Conservation (phyloP, 2,113 vertebrate genomes). For the Camelus dromedarius region DNA sequence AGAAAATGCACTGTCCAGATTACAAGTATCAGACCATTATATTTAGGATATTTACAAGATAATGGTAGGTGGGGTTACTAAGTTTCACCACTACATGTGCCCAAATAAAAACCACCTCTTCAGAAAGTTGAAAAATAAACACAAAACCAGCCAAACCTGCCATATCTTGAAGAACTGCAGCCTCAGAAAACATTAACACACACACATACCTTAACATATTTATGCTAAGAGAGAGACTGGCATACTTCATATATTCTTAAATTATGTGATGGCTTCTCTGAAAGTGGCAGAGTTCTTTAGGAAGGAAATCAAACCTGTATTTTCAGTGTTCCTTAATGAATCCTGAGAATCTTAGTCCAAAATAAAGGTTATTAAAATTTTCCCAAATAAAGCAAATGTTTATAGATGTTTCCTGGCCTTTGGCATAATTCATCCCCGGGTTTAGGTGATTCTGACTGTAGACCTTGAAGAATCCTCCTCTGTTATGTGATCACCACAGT, state of each 20-base stretch:
- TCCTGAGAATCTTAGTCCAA: constrained; percentile 1
- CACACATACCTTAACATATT: not conserved
- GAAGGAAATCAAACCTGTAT: not conserved
- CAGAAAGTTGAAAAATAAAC: not conserved
- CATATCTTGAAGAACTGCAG: not conserved
- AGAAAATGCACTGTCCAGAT: constrained; percentile 60
- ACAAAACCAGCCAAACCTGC: not conserved
- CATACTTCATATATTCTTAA: not conserved
- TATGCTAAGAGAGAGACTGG: not conserved
- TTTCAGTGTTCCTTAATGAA: constrained; percentile 38
- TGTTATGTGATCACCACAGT: not conserved
- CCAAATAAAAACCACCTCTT: constrained; percentile 56
- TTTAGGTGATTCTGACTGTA: not conserved
- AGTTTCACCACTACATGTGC: not conserved
- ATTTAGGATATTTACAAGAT: not conserved
- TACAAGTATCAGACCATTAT: not conserved
- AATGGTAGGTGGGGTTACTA: not conserved
- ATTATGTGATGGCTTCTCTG: constrained; percentile 25
- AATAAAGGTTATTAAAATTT: not conserved
- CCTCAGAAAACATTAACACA: not conserved
- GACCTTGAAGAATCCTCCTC: not conserved
- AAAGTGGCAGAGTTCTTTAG: not conserved
- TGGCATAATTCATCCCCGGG: not conserved
- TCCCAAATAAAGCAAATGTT: not conserved
- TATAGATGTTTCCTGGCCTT: not conserved